These are phyloP conservation scores for Chiloscyllium punctatum DNA, from an alignment of 2,797 vertebrate genomes.

Conservation along the genomic window DNA sequence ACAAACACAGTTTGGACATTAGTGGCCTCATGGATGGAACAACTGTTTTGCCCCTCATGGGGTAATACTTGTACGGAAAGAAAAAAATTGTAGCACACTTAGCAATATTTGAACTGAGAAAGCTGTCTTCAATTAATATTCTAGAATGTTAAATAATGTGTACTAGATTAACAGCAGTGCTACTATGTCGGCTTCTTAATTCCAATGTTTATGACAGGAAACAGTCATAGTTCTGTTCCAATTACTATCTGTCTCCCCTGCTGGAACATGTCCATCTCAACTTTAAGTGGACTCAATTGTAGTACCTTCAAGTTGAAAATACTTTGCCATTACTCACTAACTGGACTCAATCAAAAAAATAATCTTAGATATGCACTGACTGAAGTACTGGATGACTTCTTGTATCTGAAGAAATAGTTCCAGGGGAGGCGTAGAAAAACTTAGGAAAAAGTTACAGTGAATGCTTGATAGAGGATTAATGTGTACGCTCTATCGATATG, in stretches of 20 bases:
- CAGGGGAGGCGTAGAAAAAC: neutral
- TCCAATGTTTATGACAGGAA: neutral
- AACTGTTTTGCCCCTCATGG: neutral
- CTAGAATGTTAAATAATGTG: neutral
- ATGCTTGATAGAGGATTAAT: too few relatives aligned
- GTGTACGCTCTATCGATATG: neutral
- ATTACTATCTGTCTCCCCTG: neutral
- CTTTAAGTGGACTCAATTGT: neutral
- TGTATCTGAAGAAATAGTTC: neutral
- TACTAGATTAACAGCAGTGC: neutral
- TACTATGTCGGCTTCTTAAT: neutral
- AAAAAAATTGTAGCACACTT: too few relatives aligned
- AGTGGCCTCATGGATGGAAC: neutral
- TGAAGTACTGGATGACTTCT: neutral
- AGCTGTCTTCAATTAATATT: neutral
- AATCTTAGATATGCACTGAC: neutral
- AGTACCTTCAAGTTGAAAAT: neutral
- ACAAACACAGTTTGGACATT: neutral
- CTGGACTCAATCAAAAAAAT: neutral
- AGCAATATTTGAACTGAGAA: too few relatives aligned
- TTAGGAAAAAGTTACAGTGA: neutral
- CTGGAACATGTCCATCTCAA: neutral
- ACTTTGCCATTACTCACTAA: neutral
- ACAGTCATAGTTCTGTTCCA: neutral
- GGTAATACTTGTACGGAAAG: too few relatives aligned